Evolutionary conservation across 2,113 vertebrate genomes (phyloP).

Genomic region (Gasterosteus nipponicus): DNA sequence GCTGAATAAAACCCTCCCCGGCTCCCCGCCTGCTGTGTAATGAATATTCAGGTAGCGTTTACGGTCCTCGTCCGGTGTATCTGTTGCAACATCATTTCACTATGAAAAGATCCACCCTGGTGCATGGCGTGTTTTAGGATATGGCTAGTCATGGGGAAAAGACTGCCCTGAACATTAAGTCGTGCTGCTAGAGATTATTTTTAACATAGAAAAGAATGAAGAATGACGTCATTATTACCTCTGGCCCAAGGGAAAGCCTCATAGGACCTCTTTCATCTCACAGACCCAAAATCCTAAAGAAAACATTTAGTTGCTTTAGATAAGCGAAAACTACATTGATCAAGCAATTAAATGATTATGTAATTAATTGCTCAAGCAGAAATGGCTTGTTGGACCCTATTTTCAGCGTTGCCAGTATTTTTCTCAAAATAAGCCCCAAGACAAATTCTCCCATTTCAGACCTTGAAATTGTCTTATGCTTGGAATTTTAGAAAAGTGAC

Average conservation of each 20-base stretch:
- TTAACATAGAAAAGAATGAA: neutral
- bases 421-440: neutral
- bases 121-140: neutral
- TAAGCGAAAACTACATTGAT: neutral
- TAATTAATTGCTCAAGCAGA: neutral
- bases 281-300: neutral
- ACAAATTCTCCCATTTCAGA: neutral
- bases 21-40: conserved; percentile 63
- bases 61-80: conserved; percentile 26
- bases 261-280: neutral
- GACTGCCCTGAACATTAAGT: neutral
- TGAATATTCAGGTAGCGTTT: conserved; percentile 47
- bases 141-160: neutral
- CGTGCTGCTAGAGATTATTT: neutral
- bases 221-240: neutral
- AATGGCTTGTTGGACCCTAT: neutral
- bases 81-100: conserved; percentile 23
- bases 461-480: neutral
- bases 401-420: neutral
- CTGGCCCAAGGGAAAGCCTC: neutral
- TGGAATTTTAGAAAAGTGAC: neutral
- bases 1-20: conserved; percentile 54
- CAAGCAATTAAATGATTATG: neutral
- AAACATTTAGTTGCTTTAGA: neutral
- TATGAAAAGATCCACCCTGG: neutral